Evolutionary conservation across 2,113 vertebrate genomes (phyloP).

Genomic region (Pithys albifrons): DNA sequence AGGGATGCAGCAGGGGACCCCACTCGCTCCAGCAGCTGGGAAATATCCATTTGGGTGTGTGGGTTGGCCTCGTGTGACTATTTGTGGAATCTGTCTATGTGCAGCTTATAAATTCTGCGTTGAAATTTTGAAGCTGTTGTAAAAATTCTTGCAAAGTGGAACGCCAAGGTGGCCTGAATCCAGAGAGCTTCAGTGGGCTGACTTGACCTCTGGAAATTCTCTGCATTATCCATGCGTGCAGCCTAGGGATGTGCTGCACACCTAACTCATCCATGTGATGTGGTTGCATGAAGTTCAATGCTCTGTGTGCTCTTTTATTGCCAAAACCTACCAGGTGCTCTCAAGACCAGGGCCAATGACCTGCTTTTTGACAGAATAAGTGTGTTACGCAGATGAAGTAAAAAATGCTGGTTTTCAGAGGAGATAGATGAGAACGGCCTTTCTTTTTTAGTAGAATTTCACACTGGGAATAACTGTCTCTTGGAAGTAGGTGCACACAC

Average conservation of each 20-base stretch:
- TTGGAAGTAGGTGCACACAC: background rate
- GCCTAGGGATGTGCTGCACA: background rate
- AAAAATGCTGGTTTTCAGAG: background rate
- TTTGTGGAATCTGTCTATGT: slow-evolving; percentile 42
- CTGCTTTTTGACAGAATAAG: background rate
- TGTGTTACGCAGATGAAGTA: background rate
- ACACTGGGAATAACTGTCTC: background rate
- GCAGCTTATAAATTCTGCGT: background rate
- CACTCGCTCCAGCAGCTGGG: slow-evolving; percentile 44
- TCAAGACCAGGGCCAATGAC: background rate
- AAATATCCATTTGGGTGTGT: slow-evolving; percentile 53
- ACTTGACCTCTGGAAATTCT: background rate
- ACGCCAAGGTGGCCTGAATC: background rate
- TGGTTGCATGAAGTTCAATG: background rate
- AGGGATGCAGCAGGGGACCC: slow-evolving; percentile 3
- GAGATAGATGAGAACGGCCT: background rate
- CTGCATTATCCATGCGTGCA: background rate
- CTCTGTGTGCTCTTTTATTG: background rate
- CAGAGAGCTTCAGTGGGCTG: background rate
- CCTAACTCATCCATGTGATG: background rate
- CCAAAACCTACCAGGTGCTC: background rate
- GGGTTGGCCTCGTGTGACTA: slow-evolving; percentile 49
- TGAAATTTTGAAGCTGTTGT: slow-evolving; percentile 52
- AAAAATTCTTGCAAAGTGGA: slow-evolving; percentile 16
- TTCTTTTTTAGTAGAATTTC: background rate